These are phyloP conservation scores for Clepsis dumicolana DNA, from an alignment of 2,888 invertebrate species.

Conservation along the genomic window DNA sequence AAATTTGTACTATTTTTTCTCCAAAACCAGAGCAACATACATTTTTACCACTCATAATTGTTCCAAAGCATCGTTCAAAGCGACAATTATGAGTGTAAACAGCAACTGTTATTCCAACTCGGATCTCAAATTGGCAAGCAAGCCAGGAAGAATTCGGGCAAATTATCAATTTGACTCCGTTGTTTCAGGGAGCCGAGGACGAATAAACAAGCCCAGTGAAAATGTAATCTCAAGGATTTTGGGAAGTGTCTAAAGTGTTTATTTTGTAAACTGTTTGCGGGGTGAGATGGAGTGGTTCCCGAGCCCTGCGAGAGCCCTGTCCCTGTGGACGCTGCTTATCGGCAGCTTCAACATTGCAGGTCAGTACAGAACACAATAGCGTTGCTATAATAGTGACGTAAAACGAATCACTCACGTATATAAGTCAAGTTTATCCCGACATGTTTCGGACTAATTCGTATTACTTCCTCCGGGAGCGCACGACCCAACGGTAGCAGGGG, in stretches of 20 bases:
- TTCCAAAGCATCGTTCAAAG: slow-evolving; percentile 10
- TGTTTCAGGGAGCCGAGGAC: slow-evolving; percentile 50
- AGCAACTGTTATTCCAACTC: slow-evolving; percentile 36
- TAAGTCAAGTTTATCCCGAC: no score
- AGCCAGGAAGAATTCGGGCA: slow-evolving; percentile 41
- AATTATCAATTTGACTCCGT: slow-evolving; percentile 50
- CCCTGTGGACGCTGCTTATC: slow-evolving; percentile 73
- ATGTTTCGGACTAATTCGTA: no score
- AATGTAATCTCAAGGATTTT: slow-evolving; percentile 59
- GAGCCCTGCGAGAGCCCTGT: slow-evolving; percentile 65
- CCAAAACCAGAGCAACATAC: neutral
- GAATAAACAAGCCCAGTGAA: slow-evolving; percentile 53
- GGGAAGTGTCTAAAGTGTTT: slow-evolving; percentile 54
- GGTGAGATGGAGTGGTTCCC: slow-evolving; percentile 71
- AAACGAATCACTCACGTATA: no score
- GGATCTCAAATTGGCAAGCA: slow-evolving; percentile 39
- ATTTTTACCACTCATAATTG: neutral
- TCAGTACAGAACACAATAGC: no score
- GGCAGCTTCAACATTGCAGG: slow-evolving; percentile 76
- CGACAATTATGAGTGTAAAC: slow-evolving; percentile 37
- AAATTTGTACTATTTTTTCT: neutral
- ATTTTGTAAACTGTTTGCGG: slow-evolving; percentile 47
- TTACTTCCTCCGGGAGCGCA: no score
- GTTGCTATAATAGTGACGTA: no score
- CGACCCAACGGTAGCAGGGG: no score